These are phyloP conservation scores for Chironomus tentans DNA, from an alignment of 2,888 invertebrate genomes.

Conservation along the genomic window DNA sequence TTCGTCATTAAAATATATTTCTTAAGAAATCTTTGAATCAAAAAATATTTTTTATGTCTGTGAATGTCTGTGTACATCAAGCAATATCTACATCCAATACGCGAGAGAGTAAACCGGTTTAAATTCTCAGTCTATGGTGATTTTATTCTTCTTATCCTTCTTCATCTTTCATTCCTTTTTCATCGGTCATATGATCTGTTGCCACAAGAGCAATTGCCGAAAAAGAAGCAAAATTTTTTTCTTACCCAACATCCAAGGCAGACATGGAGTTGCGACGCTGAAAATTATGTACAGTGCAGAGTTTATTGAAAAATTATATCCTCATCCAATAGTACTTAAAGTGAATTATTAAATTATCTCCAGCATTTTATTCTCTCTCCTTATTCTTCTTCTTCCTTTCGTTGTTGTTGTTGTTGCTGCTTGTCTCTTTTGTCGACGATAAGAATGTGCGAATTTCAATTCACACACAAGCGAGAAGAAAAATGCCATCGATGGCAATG, in stretches of 20 bases:
- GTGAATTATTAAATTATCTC: conserved; percentile 26
- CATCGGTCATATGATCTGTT: not conserved
- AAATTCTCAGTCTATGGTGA: not conserved
- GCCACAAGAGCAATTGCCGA: not conserved
- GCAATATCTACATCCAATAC: not conserved
- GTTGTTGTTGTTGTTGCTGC: too few relatives aligned
- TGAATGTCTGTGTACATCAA: not conserved
- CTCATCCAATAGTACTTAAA: not conserved
- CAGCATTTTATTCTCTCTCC: not conserved
- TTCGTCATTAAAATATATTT: too few relatives aligned
- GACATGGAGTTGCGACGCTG: not conserved
- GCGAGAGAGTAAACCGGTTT: not conserved
- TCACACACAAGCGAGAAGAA: too few relatives aligned
- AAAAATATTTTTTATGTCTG: not conserved
- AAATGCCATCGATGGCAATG: too few relatives aligned
- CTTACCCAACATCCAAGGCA: not conserved
- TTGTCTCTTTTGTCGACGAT: too few relatives aligned
- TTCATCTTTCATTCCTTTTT: not conserved
- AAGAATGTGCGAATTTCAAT: too few relatives aligned
- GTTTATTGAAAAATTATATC: too few relatives aligned
- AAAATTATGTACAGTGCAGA: too few relatives aligned
- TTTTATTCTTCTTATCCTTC: not conserved
- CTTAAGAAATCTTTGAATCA: too few relatives aligned
- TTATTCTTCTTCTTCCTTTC: too few relatives aligned
- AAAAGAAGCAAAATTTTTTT: not conserved